Evolutionary conservation across 1,140 invertebrate genomes (phyloP), one percentile per base, ranked within the genome.

Genomic region (Ephestia elutella): DNA sequence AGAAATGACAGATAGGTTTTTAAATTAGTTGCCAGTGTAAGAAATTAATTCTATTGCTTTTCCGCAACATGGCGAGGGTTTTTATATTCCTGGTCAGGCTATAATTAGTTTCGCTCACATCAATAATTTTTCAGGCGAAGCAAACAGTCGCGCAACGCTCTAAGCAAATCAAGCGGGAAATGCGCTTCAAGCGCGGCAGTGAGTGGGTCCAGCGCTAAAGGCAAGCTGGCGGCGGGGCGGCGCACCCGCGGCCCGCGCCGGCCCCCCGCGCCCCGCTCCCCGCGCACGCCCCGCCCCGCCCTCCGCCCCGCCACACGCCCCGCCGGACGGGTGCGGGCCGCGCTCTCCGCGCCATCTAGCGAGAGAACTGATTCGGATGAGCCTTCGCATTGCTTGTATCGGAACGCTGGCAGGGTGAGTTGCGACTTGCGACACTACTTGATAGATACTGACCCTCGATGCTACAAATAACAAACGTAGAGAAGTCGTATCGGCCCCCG

Each of bases 341-440:
- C 73, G 57, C 60, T 65, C 19, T 74, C 75, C 20, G 77, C 79
- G 30, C 76, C 76, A 19, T 83, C 79, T 38, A 80, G 75, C 63
- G 81, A 82, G 49, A 62, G 74, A 11, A 83, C 80, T 0, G 79
- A 84, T 68, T 82, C 80, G 17, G 80, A 84, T 53, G 83, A 81
- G 57, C 77, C 81, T 9, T 59, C 71, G 38, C 74, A 75, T 28
- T 66, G 63, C 28, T 17, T 76, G 3, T 83, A 72, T 56, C 60
- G 71, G 51, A 66, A 66, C 9, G 61, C 73, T 0, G 73, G 63
- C 48, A 70, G 78, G 63, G 82, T 82, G 15, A 73, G 75, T n/a
- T 59, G 21, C 7, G 21, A 3, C 10, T 35, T 35, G 32, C 7
- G 28, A n/a, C n/a, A n/a, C n/a, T n/a, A n/a, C n/a, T n/a, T n/a